Base-by-base conservation (phyloP, 1,140 invertebrate genomes). In the Cotesia vestalis region DNA sequence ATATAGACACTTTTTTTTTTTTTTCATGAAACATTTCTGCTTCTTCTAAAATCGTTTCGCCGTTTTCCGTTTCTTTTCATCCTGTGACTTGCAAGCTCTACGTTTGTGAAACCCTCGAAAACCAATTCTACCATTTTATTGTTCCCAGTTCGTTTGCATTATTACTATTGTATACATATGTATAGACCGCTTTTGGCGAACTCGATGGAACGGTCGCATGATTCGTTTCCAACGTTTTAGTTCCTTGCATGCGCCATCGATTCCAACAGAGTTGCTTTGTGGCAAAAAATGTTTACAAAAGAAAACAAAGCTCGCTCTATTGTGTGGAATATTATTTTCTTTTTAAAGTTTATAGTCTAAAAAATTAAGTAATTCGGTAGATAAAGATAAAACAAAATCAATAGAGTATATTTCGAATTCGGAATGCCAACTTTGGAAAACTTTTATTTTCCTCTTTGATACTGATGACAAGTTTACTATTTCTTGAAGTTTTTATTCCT, bases 61-160 rank as follows among this genome's bases (percentile, higher is more conserved):
- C 27, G 11, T 46, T 46, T 46, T 46, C 40, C 40, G 11, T 46
- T 46, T 6, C 8, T 46, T 46, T 46, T 46, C 11, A 46, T 46
- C 40, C 40, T 46, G 6, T 46, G 40, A 5, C 57, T 59, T 59
- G 27, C 27, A 27, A 27, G 27, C 57, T 59, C 57, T 59, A 27
- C 57, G 57, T 20, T 9, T 27, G 57, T 59, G 57, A 59, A 59
- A 34, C 57, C 57, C 57, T 59, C 20, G 57, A 59, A 59, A 59
- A 17, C 4, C 57, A 20, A 59, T 59, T 59, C 57, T 27, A 59
- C 17, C 20, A 8, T 17, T 59, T 17, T 59, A 59, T 59, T 59
- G 57, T 59, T 59, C 57, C 20, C 57, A 59, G 57, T 59, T 59
- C 57, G 57, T 59, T 59, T 59, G 57, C 57, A 59, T 59, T 59